Conservation (phyloP, 1,140 invertebrate species). For the Ceratosolen fusciceps region DNA sequence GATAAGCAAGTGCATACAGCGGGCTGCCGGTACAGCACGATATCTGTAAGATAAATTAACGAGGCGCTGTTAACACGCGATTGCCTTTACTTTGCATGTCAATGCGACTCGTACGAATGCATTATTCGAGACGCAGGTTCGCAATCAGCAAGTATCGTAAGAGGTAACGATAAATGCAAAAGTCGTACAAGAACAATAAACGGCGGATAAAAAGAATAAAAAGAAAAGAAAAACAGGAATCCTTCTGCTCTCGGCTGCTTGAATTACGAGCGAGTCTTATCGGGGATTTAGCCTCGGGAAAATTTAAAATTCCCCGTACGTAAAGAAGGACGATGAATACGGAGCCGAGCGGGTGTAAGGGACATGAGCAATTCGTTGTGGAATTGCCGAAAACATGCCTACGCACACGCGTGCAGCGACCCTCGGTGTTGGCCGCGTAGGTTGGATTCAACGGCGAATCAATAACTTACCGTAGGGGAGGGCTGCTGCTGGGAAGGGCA, state of each 20-base stretch:
- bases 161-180: neutral
- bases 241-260: neutral
- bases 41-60: neutral
- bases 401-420: neutral
- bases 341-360: neutral
- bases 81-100: neutral
- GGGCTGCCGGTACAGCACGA: neutral
- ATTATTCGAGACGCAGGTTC: neutral
- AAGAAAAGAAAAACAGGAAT: neutral
- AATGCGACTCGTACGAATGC: neutral
- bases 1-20: neutral
- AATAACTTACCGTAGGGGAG: slow-evolving; percentile 9
- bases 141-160: neutral
- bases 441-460: slow-evolving; percentile 30
- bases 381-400: neutral
- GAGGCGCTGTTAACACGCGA: neutral
- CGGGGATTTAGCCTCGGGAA: neutral
- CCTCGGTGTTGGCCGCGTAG: neutral
- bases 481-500: too few species aligned
- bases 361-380: too few species aligned
- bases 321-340: neutral
- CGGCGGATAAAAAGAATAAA: neutral
- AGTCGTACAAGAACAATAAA: neutral
- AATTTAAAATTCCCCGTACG: neutral
- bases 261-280: neutral